Conservation (phyloP, 2,797 vertebrate species). For the Oreochromis grahami region DNA sequence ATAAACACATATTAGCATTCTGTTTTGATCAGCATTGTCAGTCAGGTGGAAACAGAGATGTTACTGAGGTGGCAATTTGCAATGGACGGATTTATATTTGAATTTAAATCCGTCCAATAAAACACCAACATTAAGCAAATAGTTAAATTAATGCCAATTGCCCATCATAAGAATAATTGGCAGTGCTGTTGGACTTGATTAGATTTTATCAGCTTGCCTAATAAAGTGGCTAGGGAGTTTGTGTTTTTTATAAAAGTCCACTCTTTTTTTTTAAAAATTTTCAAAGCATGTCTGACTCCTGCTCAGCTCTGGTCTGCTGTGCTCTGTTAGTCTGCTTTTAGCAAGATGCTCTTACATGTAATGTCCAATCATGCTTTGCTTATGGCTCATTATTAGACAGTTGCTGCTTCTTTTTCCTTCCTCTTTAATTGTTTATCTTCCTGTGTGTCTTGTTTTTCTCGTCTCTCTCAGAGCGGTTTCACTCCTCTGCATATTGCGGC, state of each 20-base stretch:
- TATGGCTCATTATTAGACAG: neutral
- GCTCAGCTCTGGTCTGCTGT: constrained; percentile 13
- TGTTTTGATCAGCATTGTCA: neutral
- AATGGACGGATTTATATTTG: neutral
- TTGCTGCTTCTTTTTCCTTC: neutral
- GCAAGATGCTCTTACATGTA: neutral
- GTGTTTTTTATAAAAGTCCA: neutral
- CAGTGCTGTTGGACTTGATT: neutral
- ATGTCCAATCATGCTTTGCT: constrained; percentile 43
- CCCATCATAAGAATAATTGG: neutral
- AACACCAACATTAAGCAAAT: neutral
- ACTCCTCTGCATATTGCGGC: constrained; percentile 96
- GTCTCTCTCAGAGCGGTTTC: constrained; percentile 89
- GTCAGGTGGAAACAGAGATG: neutral
- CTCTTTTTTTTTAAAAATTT: neutral
- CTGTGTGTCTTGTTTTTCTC: neutral
- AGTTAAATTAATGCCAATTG: neutral
- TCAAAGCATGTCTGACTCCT: constrained; percentile 19
- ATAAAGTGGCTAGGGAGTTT: neutral
- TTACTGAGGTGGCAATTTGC: neutral
- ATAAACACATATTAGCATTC: neutral
- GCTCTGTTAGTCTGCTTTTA: constrained; percentile 8
- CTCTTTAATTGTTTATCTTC: neutral
- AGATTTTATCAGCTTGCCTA: neutral
- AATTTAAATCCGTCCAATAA: neutral